These are phyloP conservation scores for Spodoptera frugiperda DNA, from an alignment of 1,140 invertebrate genomes.

Conservation along the genomic window DNA sequence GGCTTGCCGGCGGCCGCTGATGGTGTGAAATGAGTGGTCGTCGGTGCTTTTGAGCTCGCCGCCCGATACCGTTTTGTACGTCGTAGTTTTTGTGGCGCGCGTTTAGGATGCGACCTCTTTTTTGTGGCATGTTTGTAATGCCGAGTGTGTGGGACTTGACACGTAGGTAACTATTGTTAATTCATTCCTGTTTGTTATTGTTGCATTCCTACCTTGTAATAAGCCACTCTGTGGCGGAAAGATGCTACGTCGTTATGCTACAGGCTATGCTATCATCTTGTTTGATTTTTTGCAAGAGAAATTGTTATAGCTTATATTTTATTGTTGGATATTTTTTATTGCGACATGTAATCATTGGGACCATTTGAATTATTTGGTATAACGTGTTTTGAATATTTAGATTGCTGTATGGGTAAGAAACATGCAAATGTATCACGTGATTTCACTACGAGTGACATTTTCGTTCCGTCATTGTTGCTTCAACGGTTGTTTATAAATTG, in stretches of 20 bases:
- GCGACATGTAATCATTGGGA: background rate
- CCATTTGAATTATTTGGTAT: slow-evolving; percentile 10
- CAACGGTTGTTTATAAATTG: slow-evolving; percentile 51
- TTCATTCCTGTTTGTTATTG: slow-evolving; percentile 77
- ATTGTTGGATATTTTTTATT: background rate
- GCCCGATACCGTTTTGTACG: slow-evolving; percentile 76
- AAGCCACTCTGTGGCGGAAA: slow-evolving; percentile 57
- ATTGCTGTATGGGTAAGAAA: background rate
- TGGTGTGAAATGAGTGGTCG: slow-evolving; percentile 80
- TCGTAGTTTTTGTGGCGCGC: slow-evolving; percentile 73
- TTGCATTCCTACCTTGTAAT: slow-evolving; percentile 69
- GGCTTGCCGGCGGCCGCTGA: slow-evolving; percentile 63
- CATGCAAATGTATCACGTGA: slow-evolving; percentile 8
- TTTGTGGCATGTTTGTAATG: slow-evolving; percentile 82
- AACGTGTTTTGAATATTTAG: too few species aligned
- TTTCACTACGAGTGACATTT: slow-evolving; percentile 36
- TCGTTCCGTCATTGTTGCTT: slow-evolving; percentile 43
- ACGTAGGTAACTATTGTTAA: slow-evolving; percentile 82
- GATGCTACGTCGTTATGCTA: slow-evolving; percentile 20
- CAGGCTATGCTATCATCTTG: slow-evolving; percentile 46
- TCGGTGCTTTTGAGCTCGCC: slow-evolving; percentile 75
- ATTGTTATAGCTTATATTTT: slow-evolving; percentile 22
- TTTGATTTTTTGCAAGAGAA: slow-evolving; percentile 57
- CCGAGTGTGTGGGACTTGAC: slow-evolving; percentile 83
- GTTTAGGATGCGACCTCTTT: slow-evolving; percentile 80